Base-by-base conservation (phyloP, 2,888 invertebrate genomes). In the Eutolmus rufibarbis region DNA sequence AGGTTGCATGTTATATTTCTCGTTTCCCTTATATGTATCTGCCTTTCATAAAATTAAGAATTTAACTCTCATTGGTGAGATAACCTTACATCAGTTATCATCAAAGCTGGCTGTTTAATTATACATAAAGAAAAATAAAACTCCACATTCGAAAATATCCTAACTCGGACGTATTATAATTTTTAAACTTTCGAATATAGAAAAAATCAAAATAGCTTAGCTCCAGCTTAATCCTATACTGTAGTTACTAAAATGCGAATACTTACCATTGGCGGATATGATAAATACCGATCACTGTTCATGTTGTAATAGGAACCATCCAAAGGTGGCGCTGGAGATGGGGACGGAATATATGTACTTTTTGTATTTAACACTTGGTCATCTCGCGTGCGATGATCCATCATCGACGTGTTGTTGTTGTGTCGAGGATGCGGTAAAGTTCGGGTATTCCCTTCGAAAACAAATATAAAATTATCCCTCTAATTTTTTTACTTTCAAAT, bases 261-360 rank as follows among this genome's bases (percentile, higher is more conserved):
- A 51, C 92, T 92, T 90, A 92, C 91, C 89, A 95, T 93, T 84
- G 96, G 96, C 46, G 97, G 96, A 92, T 96, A 97, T 1, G 96
- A 96, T 87, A 97, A 94, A 92, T 97, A 97, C 90, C 96, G 94
- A 89, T 96, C 96, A 2, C 96, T 96, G 74, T 95, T 93, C 95
- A 96, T 96, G 92, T 96, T 96, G 93, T 96, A 96, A 91, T 96
- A 96, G 56, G 96, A 95, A 81, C 96, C 96, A 91, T 96, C 96
- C 43, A 96, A 94, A 0, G 96, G 96, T 2, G 96, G 96, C 92
- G 96, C 95, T 57, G 96, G 96, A 88, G 96, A 95, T 88, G 95
- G 94, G 91, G 93, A 92, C 91, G 93, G 93, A 91, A 93, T 92
- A 89, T 92, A 92, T 88, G 92, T 91, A 89, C 91, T 91, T 90